Percentiles rank a stretch among this genome's conserved stretches.
Evolutionary conservation across 1,140 invertebrate species (phyloP).

Genomic region (Ephestia elutella): DNA sequence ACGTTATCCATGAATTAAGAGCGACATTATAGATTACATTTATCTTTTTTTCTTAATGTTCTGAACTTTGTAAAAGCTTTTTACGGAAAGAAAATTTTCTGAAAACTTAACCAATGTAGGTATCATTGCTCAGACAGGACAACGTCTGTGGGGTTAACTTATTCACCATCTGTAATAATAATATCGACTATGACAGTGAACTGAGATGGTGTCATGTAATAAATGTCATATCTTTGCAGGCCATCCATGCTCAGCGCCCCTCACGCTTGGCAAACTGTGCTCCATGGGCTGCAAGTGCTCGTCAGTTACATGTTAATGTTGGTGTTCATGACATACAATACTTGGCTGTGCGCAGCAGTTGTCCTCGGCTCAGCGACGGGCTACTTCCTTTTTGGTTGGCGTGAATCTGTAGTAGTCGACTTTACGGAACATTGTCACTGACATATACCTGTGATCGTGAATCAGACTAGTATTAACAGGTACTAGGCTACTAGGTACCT

Average conservation of each 20-base stretch:
- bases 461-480: constrained; percentile 50
- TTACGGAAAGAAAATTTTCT: too few relatives aligned
- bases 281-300: constrained; percentile 88
- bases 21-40: too few relatives aligned
- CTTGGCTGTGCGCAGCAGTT: constrained; percentile 93
- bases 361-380: constrained; percentile 91
- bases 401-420: constrained; percentile 92
- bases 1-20: too few relatives aligned
- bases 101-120: too few relatives aligned
- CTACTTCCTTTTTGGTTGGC: constrained; percentile 97
- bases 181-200: too few relatives aligned
- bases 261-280: constrained; percentile 89
- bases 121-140: too few relatives aligned
- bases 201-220: too few relatives aligned
- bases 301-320: constrained; percentile 97
- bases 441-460: constrained; percentile 27
- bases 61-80: too few relatives aligned
- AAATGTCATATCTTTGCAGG: constrained; percentile 67
- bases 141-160: too few relatives aligned
- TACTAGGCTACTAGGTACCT: constrained; percentile 30
- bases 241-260: constrained; percentile 86
- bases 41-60: too few relatives aligned
- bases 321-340: constrained; percentile 99
- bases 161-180: too few relatives aligned
- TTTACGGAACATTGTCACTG: constrained; percentile 97